These are phyloP conservation scores for Notodonta dromedarius DNA, from an alignment of 2,888 invertebrate genomes.

Conservation along the genomic window DNA sequence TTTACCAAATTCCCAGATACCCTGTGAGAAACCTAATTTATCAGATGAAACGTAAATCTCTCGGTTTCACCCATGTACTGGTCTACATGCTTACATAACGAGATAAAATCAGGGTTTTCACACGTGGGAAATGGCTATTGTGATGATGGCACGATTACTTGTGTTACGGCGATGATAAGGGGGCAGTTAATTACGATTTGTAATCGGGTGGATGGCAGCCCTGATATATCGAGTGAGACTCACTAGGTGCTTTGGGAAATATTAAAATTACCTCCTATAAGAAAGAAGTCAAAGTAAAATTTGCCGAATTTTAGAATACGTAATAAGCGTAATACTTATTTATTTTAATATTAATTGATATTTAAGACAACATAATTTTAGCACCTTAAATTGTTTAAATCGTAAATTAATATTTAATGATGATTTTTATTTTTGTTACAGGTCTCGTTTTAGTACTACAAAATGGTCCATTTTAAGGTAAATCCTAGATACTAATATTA, in stretches of 20 bases:
- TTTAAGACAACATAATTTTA: too few species aligned
- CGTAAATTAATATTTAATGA: too few species aligned
- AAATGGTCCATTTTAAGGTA: conserved; percentile 40
- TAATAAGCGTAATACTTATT: too few species aligned
- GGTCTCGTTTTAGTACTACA: conserved; percentile 13
- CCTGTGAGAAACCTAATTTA: conserved; percentile 27
- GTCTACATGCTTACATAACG: conserved; percentile 29
- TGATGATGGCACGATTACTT: conserved; percentile 21
- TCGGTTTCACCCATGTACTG: conserved; percentile 34
- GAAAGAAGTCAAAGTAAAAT: too few species aligned
- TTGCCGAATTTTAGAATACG: too few species aligned
- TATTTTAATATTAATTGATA: too few species aligned
- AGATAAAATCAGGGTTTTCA: conserved; percentile 32
- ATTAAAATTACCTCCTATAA: too few species aligned
- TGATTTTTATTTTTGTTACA: conserved; percentile 21
- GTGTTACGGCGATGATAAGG: conserved; percentile 6
- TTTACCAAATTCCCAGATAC: background rate
- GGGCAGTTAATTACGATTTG: background rate
- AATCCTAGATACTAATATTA: too few species aligned
- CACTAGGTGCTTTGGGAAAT: too few species aligned
- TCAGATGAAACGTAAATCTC: conserved; percentile 26
- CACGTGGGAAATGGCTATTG: conserved; percentile 33
- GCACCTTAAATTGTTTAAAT: too few species aligned
- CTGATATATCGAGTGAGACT: background rate
- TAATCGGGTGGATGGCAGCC: background rate